These are phyloP conservation scores for Drosophila setosimentum DNA, from an alignment of 2,888 invertebrate genomes.

Conservation along the genomic window DNA sequence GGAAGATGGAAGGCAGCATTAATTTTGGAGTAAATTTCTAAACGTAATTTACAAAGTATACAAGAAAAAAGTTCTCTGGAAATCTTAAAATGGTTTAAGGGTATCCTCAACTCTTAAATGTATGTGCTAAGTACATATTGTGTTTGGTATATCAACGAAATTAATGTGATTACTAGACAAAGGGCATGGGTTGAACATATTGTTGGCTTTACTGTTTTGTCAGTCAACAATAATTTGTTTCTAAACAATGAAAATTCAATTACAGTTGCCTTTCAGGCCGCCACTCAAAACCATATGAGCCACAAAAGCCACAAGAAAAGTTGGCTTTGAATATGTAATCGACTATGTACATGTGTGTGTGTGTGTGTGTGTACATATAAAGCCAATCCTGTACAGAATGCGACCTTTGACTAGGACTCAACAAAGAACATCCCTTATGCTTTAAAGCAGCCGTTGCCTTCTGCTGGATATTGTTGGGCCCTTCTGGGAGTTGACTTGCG, in stretches of 20 bases:
- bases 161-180: constrained; percentile 48
- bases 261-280: constrained; percentile 54
- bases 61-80: neutral
- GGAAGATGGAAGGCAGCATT: neutral
- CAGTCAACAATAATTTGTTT: constrained; percentile 72
- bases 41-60: neutral
- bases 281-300: constrained; percentile 45
- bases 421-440: constrained; percentile 45
- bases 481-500: neutral
- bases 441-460: constrained; percentile 31
- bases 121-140: neutral
- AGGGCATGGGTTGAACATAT: constrained; percentile 30
- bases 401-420: constrained; percentile 30
- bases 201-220: constrained; percentile 50
- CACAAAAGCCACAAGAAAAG: constrained; percentile 63
- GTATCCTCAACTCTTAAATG: constrained; percentile 4
- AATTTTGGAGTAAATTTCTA: neutral
- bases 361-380: constrained; percentile 5
- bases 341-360: constrained; percentile 11
- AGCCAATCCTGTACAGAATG: constrained; percentile 27
- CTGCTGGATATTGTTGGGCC: neutral
- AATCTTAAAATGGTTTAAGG: neutral
- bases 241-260: constrained; percentile 75
- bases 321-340: constrained; percentile 44
- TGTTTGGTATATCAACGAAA: constrained; percentile 29